Evolutionary conservation across 2,797 vertebrate genomes (phyloP).

Genomic region (Merluccius polli): DNA sequence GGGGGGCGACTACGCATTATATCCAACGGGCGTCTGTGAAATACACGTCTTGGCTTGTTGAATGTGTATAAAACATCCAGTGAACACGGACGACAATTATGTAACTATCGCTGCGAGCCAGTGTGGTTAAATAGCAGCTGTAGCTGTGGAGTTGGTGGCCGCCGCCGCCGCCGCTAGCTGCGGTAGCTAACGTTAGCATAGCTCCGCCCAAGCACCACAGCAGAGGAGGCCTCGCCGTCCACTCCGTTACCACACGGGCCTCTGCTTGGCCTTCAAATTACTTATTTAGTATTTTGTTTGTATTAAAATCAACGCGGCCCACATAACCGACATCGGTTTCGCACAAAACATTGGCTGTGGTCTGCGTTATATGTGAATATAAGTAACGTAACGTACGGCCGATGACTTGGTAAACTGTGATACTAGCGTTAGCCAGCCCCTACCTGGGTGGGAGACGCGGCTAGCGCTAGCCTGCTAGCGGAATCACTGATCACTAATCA

Average conservation of each 20-base stretch:
- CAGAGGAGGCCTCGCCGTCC: conserved; percentile 58
- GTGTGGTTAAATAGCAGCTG: conserved; percentile 46
- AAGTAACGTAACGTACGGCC: background rate
- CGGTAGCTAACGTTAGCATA: conserved; percentile 42
- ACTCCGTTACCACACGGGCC: conserved; percentile 59
- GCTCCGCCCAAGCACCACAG: conserved; percentile 63
- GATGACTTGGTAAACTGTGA: conserved; percentile 8
- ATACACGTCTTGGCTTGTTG: background rate
- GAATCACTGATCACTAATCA: conserved; percentile 50
- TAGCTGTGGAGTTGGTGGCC: conserved; percentile 38
- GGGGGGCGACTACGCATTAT: background rate
- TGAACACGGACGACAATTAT: background rate
- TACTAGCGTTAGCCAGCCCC: conserved; percentile 32
- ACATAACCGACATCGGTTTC: conserved; percentile 1
- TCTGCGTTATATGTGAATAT: background rate
- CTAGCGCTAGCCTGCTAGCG: conserved; percentile 36
- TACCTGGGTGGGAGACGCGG: conserved; percentile 39
- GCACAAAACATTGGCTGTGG: background rate
- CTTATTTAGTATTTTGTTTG: background rate
- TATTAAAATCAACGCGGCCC: conserved; percentile 1
- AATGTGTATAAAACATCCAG: background rate
- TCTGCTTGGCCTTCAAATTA: conserved; percentile 51
- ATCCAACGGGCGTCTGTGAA: background rate
- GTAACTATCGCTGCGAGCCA: conserved; percentile 1
- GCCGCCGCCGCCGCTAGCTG: conserved; percentile 51